Evolutionary conservation across 2,888 invertebrate species (phyloP), one percentile per base, ranked within the genome.

Genomic region (Leptinotarsa haldemani): DNA sequence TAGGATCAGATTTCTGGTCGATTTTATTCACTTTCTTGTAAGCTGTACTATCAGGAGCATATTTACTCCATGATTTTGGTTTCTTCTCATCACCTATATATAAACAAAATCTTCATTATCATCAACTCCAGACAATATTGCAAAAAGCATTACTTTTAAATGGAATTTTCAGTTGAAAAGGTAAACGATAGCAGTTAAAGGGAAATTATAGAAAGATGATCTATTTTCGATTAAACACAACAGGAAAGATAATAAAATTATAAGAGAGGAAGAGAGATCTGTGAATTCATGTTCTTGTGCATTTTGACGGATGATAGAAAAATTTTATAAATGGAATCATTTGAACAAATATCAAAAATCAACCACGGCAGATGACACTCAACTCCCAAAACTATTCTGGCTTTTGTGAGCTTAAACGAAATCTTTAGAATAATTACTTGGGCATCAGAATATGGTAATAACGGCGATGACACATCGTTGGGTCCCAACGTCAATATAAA

Each of bases 1-100:
- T 52, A 30, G 47, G 13, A 1, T 87, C 79, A 53, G 66, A 56
- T 77, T 81, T 71, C 66, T 78, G 77, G 66, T 85, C 81, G 15
- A 80, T 81, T 76, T 77, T 85, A 80, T 70, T 88, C 30, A 89
- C 82, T 77, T 90, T 91, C 81, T 91, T 90, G 82, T 90, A 91
- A 5, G 91, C 91, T 73, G 92, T 91, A 85, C 94, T 95, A 74
- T 96, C 96, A 52, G 91, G 86, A 1, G 97, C 92, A 89, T 97
- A 94, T 89, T 97, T 97, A 86, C 97, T 98, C 97, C 97, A 97
- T 0, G 97, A 92, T 87, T 95, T 92, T 1, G 97, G 95, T 86
- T 97, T 97, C 69, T 90, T 90, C 58, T 90, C 84, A 84, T 92
- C 92, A 53, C 90, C 90, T 85, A 76, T 30, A 30, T 40, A 40